Base-by-base conservation (phyloP, 2,797 vertebrate genomes). In the Clangula hyemalis region DNA sequence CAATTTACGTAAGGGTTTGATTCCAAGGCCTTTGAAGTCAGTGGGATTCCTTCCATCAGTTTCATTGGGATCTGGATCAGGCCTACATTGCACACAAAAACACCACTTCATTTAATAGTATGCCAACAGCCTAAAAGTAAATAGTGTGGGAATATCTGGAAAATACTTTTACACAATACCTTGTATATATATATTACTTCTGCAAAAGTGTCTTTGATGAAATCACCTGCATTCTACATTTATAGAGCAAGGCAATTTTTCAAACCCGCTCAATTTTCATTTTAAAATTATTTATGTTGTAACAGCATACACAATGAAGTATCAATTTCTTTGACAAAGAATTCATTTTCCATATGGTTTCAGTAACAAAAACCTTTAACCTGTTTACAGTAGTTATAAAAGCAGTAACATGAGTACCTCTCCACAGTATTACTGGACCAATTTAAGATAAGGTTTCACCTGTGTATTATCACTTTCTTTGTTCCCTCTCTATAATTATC, bases 291-390 rank as follows among this genome's bases (percentile, higher is more conserved):
- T 89, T 66, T 45, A 72, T 89, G 76, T 34, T 70, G 21, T 38
- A 75, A 54, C 22, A 85, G 28, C 51, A 45, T 61, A 57, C 39
- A 4, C 1, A 78, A 41, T 17, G 14, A 89, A 72, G 34, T 68
- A 91, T 61, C 75, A 27, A 28, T 94, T 93, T 95, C 64, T 73
- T 86, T 88, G 41, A 83, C 14, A 87, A 86, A 86, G 4, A 94
- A 87, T 73, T 64, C 2, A 62, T 96, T 97, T 96, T 94, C 94
- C 87, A 79, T 92, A 89, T 88, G 87, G 54, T 77, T 96, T 81
- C 43, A 78, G 70, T 83, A 93, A 93, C 65, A 92, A 85, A 90
- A 85, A 72, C 7, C 57, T 89, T 94, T 81, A 89, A 84, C 45
- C 41, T 90, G 58, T 77, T 91, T 86, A 81, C 71, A 57, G 65